Evolutionary conservation across 2,888 invertebrate species (phyloP).

Genomic region (Crematogaster levior): DNA sequence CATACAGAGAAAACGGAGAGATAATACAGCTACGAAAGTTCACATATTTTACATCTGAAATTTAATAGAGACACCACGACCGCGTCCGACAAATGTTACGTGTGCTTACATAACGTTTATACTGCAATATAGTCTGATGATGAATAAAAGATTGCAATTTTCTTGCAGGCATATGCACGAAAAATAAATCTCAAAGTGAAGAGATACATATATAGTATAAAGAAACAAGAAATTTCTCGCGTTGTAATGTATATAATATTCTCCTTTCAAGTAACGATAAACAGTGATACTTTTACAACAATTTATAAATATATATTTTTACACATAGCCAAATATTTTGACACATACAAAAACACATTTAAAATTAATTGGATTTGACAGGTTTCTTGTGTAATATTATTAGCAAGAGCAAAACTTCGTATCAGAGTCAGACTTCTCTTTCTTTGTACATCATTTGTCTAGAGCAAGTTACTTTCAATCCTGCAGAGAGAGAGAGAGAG

Average conservation of each 20-base stretch:
- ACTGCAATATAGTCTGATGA: neutral
- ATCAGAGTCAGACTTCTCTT: neutral
- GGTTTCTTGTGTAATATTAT: neutral
- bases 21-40: constrained; percentile 37
- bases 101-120: constrained; percentile 13
- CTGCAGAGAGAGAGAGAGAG: neutral
- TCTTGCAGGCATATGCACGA: neutral
- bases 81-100: constrained; percentile 22
- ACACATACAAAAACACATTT: neutral
- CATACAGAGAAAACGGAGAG: constrained; percentile 10
- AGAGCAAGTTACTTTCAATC: constrained; percentile 26
- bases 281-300: neutral
- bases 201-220: neutral
- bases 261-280: neutral
- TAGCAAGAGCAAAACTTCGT: neutral
- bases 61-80: constrained; percentile 17
- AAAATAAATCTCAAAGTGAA: neutral
- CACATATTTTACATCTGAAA: constrained; percentile 21
- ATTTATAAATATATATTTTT: neutral
- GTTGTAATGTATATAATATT: neutral
- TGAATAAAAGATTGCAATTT: neutral
- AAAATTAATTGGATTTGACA: neutral
- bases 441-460: constrained; percentile 10
- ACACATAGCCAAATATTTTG: neutral
- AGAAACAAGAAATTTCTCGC: neutral